Conservation (phyloP, 2,888 invertebrate species). For the Drosophila anomelani region DNA sequence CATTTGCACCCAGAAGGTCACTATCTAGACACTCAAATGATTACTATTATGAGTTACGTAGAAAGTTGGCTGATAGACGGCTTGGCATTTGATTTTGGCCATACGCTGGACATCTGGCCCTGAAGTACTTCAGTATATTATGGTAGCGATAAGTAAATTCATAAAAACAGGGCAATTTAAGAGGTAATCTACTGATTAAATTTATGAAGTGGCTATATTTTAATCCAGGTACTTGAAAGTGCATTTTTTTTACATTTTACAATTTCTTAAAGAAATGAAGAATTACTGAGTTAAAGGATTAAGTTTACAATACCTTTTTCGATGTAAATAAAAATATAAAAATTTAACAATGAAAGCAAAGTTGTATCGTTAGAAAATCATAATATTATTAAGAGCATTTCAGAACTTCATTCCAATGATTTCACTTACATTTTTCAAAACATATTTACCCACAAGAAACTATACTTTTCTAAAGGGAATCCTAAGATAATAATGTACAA, state of each 20-base stretch:
- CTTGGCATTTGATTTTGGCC: slow-evolving; percentile 5
- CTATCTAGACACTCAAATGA: slow-evolving; percentile 5
- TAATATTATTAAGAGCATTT: background rate
- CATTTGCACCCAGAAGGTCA: slow-evolving; percentile 56
- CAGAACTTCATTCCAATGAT: background rate
- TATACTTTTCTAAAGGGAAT: no score
- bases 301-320: background rate
- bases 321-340: background rate
- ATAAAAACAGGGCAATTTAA: slow-evolving; percentile 1
- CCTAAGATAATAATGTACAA: no score
- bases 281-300: background rate
- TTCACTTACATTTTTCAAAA: background rate
- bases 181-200: background rate
- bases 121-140: slow-evolving; percentile 7
- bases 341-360: background rate
- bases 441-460: background rate
- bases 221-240: background rate
- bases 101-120: slow-evolving; percentile 3
- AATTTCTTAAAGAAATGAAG: background rate
- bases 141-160: slow-evolving; percentile 20
- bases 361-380: background rate
- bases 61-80: slow-evolving; percentile 32
- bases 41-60: slow-evolving; percentile 38
- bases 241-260: background rate
- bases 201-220: slow-evolving; percentile 2